Evolutionary conservation across 2,113 vertebrate species (phyloP).

Genomic region (mouse (Mus musculus)): GRCm39 chr12:72587501-72588000

Average conservation of each 20-base stretch:
- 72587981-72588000: background rate
- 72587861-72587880: slow-evolving; percentile 14
- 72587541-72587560: slow-evolving; percentile 21
- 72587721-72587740: background rate
- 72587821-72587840: slow-evolving; percentile 13
- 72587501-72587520: slow-evolving; percentile 29
- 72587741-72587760: background rate
- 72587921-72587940: background rate
- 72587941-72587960: background rate
- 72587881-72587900: slow-evolving; percentile 48
- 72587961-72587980: slow-evolving; percentile 20
- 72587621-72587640: background rate
- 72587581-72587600: background rate
- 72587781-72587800: background rate
- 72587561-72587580: background rate
- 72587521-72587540: slow-evolving; percentile 37
- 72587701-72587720: slow-evolving; percentile 37
- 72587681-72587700: background rate
- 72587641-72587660: background rate
- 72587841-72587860: slow-evolving; percentile 23
- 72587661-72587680: background rate
- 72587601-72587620: background rate
- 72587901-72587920: background rate
- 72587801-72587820: background rate
- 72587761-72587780: slow-evolving; percentile 8